Evolutionary conservation across 2,113 vertebrate genomes (phyloP).

Genomic region (Ondatra zibethicus): DNA sequence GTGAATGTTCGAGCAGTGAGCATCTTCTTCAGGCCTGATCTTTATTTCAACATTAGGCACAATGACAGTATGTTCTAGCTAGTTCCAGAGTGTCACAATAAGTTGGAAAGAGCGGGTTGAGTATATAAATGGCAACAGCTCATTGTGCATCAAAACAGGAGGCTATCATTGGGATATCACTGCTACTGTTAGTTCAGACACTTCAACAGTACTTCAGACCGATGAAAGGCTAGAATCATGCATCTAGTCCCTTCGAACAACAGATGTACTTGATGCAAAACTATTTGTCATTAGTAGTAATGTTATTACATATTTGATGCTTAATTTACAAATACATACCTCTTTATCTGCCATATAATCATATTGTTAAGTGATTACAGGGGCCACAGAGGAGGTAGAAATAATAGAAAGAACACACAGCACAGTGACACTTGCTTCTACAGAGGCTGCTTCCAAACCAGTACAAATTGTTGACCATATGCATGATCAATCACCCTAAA

Average conservation of each 20-base stretch:
- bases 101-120: neutral
- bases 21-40: neutral
- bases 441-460: neutral
- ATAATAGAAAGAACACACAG: neutral
- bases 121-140: neutral
- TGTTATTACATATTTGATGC: neutral
- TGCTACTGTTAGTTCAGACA: neutral
- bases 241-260: neutral
- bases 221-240: neutral
- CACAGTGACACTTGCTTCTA: neutral
- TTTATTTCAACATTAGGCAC: conserved; percentile 4
- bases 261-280: neutral
- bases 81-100: neutral
- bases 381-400: neutral
- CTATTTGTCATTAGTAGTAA: neutral
- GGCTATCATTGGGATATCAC: neutral
- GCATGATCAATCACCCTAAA: neutral
- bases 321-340: neutral
- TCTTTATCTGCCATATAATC: neutral
- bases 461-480: neutral
- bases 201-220: neutral
- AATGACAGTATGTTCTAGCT: neutral
- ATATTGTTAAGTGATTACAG: neutral
- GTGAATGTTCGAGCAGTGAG: neutral
- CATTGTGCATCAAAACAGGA: neutral